Conservation (phyloP, 2,797 vertebrate species). For the Eulemur albifrons region DNA sequence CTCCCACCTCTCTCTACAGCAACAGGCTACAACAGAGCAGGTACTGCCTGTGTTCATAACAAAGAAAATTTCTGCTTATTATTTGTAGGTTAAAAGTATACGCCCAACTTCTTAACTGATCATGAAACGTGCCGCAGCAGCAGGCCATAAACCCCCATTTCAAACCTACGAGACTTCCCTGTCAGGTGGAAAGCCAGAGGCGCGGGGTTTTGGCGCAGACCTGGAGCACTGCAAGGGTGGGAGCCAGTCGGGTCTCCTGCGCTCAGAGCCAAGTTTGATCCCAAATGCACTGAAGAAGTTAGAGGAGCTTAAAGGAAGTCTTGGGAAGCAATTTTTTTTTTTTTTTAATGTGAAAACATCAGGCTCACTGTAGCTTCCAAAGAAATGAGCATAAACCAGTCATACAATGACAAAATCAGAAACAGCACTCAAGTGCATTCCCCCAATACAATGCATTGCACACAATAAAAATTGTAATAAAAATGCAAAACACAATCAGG, state of each 20-base stretch:
- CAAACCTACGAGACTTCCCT: neutral
- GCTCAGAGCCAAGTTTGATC: neutral
- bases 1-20: neutral
- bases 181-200: neutral
- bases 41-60: neutral
- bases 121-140: neutral
- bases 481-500: constrained; percentile 39
- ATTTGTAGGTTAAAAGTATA: neutral
- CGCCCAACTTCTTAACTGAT: neutral
- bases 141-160: neutral
- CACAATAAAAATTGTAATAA: constrained; percentile 47
- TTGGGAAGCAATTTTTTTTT: neutral
- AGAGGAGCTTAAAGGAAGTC: constrained; percentile 57
- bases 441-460: constrained; percentile 51
- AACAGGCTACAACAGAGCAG: neutral
- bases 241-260: neutral
- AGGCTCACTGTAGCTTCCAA: constrained; percentile 62
- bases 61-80: neutral
- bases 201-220: neutral
- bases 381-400: constrained; percentile 19
- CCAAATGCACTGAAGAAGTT: constrained; percentile 41
- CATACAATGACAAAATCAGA: neutral
- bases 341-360: neutral
- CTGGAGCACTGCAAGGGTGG: neutral
- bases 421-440: constrained; percentile 37